Conservation (phyloP, 2,797 vertebrate genomes). For the Erethizon dorsatum region DNA sequence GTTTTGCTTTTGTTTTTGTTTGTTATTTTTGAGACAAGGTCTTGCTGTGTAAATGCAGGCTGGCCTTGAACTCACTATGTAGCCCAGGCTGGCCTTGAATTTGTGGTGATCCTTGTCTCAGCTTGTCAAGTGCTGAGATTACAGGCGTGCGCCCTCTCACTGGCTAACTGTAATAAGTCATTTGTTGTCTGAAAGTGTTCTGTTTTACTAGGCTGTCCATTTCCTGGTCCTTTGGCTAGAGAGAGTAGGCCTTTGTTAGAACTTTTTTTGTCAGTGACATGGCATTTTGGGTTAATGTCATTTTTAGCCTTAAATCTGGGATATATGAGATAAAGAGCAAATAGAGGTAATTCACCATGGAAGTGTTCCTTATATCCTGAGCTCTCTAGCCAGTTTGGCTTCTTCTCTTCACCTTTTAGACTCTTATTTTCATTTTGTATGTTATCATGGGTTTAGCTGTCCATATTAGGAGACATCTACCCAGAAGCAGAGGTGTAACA, state of each 20-base stretch:
- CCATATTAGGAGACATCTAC: background rate
- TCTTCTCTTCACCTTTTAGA: background rate
- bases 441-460: background rate
- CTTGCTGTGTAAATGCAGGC: too few species aligned
- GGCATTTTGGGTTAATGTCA: background rate
- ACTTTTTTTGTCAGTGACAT: background rate
- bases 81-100: too few species aligned
- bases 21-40: too few species aligned
- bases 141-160: too few species aligned
- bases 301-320: background rate
- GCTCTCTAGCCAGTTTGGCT: background rate
- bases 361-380: background rate
- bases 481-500: background rate
- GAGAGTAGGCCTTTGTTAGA: background rate
- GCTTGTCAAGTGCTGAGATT: too few species aligned
- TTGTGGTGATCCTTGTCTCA: too few species aligned
- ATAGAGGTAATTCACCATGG: background rate
- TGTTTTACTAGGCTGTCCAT: background rate
- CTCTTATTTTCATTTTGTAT: background rate
- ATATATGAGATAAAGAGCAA: background rate
- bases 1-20: too few species aligned
- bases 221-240: background rate
- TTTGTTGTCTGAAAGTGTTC: background rate
- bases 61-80: too few species aligned
- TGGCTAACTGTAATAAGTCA: background rate